Base-by-base conservation (phyloP, 2,797 vertebrate species). In the Cyprinella venusta region DNA sequence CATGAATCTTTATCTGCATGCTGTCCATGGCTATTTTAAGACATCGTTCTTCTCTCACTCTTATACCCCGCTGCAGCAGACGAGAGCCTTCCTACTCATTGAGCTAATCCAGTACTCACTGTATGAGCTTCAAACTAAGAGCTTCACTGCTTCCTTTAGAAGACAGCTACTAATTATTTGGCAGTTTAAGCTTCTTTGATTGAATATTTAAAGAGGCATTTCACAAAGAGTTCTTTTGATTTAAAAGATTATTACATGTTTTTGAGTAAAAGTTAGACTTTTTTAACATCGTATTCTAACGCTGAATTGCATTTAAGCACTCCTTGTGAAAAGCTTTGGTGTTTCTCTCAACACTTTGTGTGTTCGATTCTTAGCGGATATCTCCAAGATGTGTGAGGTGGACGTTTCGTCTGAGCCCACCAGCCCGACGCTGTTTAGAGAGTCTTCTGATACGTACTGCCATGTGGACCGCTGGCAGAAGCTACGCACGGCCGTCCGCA, bases 391-490 rank as follows among this genome's bases (percentile, higher is more conserved):
- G 94, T 95, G 93, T 85, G 94, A 95, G 67, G 88, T 91, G 81
- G 89, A 89, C 13, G 86, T 93, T 59, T 90, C 94, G 12, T 89
- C 93, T 0, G 94, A 95, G 88, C 92, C 93, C 81, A 90, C 88
- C 86, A 94, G 93, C 81, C 94, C 94, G 26, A 92, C 91, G 21
- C 89, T 94, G 64, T 93, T 84, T 0, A 91, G 90, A 0, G 93
- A 94, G 75, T 91, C 90, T 0, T 91, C 93, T 0, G 91, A 95
- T 71, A 84, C 91, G 9, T 95, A 92, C 84, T 93, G 84, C 82
- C 92, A 91, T 0, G 93, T 94, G 84, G 96, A 96, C 88, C 95
- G 95, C 75, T 97, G 96, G 96, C 96, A 96, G 91, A 95, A 93
- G 84, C 93, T 97, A 1, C 95, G 96, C 80, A 96, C 95, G 0